Conservation (phyloP, 2,888 invertebrate species). For the Agonopterix alstromeriana region DNA sequence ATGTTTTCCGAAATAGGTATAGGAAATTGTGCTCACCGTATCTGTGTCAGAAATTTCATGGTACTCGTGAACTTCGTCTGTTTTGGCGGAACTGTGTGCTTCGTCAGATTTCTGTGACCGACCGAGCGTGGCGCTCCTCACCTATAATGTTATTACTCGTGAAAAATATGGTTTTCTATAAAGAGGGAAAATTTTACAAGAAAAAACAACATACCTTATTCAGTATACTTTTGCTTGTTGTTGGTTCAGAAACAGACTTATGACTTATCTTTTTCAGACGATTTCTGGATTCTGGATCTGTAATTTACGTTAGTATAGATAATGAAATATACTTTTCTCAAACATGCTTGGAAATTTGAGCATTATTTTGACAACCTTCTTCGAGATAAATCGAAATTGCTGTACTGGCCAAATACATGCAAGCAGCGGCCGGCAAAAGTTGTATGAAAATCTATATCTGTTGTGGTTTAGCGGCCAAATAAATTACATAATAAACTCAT, state of each 20-base stretch:
- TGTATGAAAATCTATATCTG: no score
- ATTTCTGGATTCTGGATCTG: slow-evolving; percentile 33
- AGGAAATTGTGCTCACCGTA: slow-evolving; percentile 31
- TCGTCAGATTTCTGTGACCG: slow-evolving; percentile 35
- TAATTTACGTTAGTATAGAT: no score
- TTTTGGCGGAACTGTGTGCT: slow-evolving; percentile 16
- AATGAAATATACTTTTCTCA: no score
- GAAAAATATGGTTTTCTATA: no score
- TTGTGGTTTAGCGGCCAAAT: no score
- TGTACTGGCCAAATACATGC: no score
- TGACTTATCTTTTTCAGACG: slow-evolving; percentile 32
- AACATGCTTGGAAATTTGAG: no score
- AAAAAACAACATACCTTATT: slow-evolving; percentile 37
- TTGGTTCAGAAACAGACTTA: slow-evolving; percentile 42
- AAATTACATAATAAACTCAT: no score
- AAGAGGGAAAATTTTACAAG: no score
- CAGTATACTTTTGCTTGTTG: slow-evolving; percentile 52
- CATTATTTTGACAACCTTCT: no score
- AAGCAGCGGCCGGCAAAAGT: no score
- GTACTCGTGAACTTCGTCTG: slow-evolving; percentile 58
- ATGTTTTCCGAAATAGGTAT: background rate
- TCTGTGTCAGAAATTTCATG: slow-evolving; percentile 65
- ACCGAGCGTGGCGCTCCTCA: slow-evolving; percentile 51
- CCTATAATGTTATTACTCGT: slow-evolving; percentile 31
- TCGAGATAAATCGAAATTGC: no score